Evolutionary conservation across 2,113 vertebrate genomes (phyloP).

Genomic region (Pao palembangensis): DNA sequence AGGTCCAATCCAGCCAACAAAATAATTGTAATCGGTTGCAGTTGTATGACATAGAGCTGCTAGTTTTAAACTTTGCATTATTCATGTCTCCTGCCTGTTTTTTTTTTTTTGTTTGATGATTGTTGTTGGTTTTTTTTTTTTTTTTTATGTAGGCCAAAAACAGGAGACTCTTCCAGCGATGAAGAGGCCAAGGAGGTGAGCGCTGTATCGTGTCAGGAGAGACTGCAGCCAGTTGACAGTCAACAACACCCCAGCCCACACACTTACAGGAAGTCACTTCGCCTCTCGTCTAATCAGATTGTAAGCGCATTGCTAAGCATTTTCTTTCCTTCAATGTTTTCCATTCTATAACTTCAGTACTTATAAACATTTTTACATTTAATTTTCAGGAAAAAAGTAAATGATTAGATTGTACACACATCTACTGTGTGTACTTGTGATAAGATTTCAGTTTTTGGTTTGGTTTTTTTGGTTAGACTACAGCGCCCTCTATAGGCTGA

Average conservation of each 20-base stretch:
- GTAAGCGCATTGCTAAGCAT: conserved; percentile 71
- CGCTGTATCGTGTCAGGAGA: conserved; percentile 76
- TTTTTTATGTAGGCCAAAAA: conserved; percentile 69
- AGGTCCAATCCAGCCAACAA: no score
- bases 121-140: conserved; percentile 2
- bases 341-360: neutral
- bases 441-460: neutral
- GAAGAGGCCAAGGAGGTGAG: conserved; percentile 87
- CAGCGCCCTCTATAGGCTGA: conserved; percentile 59
- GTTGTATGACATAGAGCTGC: no score
- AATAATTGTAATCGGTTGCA: no score
- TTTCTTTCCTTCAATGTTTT: neutral
- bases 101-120: no score
- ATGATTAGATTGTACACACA: neutral
- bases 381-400: neutral
- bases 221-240: conserved; percentile 49
- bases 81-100: neutral
- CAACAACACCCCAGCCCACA: conserved; percentile 66
- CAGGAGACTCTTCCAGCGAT: conserved; percentile 88
- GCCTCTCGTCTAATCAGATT: conserved; percentile 92
- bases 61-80: neutral
- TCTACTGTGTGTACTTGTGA: neutral
- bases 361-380: neutral
- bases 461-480: conserved; percentile 14
- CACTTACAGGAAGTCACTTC: conserved; percentile 93